Conservation (phyloP, 2,888 invertebrate genomes). For the Melinaea menophilus region DNA sequence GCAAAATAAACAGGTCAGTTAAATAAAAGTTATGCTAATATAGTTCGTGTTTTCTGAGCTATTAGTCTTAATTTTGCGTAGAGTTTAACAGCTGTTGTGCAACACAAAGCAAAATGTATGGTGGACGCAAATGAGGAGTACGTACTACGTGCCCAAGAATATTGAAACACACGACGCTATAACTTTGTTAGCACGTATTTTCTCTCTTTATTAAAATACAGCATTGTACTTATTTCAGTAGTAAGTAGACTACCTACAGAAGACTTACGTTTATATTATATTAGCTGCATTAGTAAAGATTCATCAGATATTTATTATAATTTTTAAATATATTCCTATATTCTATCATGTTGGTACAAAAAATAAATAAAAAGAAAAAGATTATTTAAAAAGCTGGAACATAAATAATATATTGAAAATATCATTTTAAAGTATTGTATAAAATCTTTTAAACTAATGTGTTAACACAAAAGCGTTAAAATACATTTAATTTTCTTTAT, state of each 20-base stretch:
- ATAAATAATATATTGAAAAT: background rate
- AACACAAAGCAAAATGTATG: slow-evolving; percentile 64
- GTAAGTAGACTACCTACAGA: background rate
- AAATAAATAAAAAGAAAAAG: too few relatives aligned
- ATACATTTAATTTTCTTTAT: slow-evolving; percentile 24
- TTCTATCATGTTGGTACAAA: too few relatives aligned
- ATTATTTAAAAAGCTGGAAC: too few relatives aligned
- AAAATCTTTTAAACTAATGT: background rate
- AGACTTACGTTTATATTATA: background rate
- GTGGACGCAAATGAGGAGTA: slow-evolving; percentile 64
- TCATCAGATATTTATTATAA: background rate
- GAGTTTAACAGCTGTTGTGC: slow-evolving; percentile 44
- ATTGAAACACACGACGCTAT: slow-evolving; percentile 40
- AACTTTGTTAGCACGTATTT: slow-evolving; percentile 36
- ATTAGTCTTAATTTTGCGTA: slow-evolving; percentile 64
- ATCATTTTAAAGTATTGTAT: background rate
- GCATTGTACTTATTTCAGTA: slow-evolving; percentile 23
- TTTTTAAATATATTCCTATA: background rate
- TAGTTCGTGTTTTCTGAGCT: slow-evolving; percentile 49
- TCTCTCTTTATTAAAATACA: slow-evolving; percentile 31
- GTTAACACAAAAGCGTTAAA: slow-evolving; percentile 8
- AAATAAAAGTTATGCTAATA: slow-evolving; percentile 51
- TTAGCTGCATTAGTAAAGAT: too few relatives aligned
- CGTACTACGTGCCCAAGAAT: slow-evolving; percentile 37
- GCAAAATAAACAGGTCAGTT: slow-evolving; percentile 63